Conservation (phyloP, 2,888 invertebrate species). For the Craniophora ligustri region DNA sequence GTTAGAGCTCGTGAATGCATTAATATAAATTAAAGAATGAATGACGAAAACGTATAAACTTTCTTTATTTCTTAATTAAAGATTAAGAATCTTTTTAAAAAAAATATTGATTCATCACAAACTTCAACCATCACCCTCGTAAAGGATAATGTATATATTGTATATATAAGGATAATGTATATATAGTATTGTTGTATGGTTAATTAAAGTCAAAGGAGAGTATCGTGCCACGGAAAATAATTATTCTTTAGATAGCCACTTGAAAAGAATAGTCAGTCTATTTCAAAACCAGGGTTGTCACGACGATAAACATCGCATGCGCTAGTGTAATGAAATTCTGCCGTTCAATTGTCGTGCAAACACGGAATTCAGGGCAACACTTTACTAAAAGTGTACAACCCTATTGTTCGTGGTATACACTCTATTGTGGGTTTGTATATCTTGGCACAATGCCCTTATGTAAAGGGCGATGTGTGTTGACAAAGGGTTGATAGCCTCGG, state of each 20-base stretch:
- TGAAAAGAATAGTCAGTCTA: slow-evolving; percentile 12
- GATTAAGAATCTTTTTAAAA: too few species aligned
- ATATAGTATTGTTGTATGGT: too few species aligned
- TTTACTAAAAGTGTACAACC: slow-evolving; percentile 23
- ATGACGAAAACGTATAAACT: too few species aligned
- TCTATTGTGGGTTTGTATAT: slow-evolving; percentile 5
- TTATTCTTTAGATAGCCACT: background rate
- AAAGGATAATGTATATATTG: too few species aligned
- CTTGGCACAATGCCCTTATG: slow-evolving; percentile 8
- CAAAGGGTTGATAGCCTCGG: background rate
- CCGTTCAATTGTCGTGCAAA: slow-evolving; percentile 47
- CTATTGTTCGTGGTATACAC: slow-evolving; percentile 15
- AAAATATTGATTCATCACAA: too few species aligned
- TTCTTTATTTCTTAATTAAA: too few species aligned
- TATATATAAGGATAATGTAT: too few species aligned
- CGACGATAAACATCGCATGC: slow-evolving; percentile 28
- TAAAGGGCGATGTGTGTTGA: slow-evolving; percentile 8
- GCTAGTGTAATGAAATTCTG: slow-evolving; percentile 42
- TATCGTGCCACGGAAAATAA: background rate
- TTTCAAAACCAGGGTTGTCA: slow-evolving; percentile 5
- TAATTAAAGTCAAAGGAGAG: background rate
- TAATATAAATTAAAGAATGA: too few species aligned
- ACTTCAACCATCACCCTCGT: too few species aligned
- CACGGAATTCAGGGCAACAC: slow-evolving; percentile 31
- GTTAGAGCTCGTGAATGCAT: too few species aligned